Evolutionary conservation across 2,888 invertebrate genomes (phyloP).

Genomic region (Oxystoma pomonae): DNA sequence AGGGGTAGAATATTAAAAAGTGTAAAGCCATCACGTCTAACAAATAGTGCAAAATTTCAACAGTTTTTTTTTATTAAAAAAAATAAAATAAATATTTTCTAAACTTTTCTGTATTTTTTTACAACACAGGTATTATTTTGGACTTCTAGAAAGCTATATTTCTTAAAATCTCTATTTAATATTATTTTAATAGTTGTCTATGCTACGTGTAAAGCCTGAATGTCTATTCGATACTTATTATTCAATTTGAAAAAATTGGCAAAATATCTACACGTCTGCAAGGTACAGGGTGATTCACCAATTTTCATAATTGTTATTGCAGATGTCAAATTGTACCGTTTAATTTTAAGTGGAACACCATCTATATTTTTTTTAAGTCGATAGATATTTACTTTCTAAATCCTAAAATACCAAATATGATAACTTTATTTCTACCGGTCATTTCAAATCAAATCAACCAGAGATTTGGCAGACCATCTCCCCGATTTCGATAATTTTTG

Average conservation of each 20-base stretch:
- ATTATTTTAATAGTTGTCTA: background rate
- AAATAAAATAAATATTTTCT: background rate
- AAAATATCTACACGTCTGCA: background rate
- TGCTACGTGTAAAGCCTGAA: background rate
- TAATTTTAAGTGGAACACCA: too few species aligned
- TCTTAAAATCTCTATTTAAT: constrained; percentile 2
- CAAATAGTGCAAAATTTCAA: background rate
- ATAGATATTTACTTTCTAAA: too few species aligned
- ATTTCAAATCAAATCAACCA: too few species aligned
- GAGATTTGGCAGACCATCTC: too few species aligned
- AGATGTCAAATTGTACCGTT: too few species aligned
- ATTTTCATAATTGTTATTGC: too few species aligned
- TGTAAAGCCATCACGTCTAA: constrained; percentile 5
- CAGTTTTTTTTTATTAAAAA: background rate
- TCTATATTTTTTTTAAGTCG: too few species aligned
- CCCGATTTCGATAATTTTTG: too few species aligned
- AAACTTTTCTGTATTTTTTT: constrained; percentile 21
- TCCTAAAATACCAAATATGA: too few species aligned
- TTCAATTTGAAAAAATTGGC: background rate
- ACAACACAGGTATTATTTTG: background rate
- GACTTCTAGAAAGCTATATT: background rate
- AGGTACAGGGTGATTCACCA: too few species aligned
- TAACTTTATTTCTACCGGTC: too few species aligned
- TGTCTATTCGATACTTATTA: background rate
- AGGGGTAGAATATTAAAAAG: constrained; percentile 11